Evolutionary conservation across 2,888 invertebrate species (phyloP).

Genomic region (Didymodactylos carnosus): DNA sequence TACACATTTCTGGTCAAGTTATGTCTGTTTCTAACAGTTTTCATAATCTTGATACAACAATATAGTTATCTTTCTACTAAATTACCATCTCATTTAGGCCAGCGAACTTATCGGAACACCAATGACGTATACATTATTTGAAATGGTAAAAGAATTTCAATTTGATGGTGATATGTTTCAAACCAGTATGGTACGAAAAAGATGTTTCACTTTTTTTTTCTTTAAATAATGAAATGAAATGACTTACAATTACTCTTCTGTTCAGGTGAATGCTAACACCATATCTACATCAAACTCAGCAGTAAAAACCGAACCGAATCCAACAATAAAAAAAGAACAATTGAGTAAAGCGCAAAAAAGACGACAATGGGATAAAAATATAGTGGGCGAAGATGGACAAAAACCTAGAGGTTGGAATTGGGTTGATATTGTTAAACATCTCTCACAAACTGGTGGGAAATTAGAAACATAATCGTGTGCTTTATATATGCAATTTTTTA

Average conservation of each 20-base stretch:
- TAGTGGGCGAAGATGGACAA: slow-evolving; percentile 67
- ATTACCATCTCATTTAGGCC: too few species aligned
- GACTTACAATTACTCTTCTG: neutral
- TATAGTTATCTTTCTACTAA: too few species aligned
- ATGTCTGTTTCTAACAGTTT: too few species aligned
- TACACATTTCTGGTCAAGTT: too few species aligned
- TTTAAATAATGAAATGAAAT: neutral
- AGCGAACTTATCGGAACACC: slow-evolving; percentile 66
- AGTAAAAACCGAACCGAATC: slow-evolving; percentile 33
- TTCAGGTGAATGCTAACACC: slow-evolving; percentile 24
- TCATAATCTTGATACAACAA: too few species aligned
- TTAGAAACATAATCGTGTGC: neutral
- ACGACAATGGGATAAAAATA: slow-evolving; percentile 33
- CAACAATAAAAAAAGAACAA: slow-evolving; percentile 43
- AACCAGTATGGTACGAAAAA: neutral
- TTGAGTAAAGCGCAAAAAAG: slow-evolving; percentile 76
- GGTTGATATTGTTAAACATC: slow-evolving; percentile 84
- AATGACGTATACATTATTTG: slow-evolving; percentile 81
- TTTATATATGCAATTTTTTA: too few species aligned
- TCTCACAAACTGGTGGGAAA: slow-evolving; percentile 47
- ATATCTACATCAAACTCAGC: slow-evolving; percentile 40
- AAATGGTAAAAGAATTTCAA: slow-evolving; percentile 63
- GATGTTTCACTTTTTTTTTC: neutral
- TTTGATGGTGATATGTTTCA: slow-evolving; percentile 34
- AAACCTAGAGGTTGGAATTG: slow-evolving; percentile 74